phyloP scores from a whole-genome alignment of 2,113 vertebrate species.

The Dolichallabes microphthalmus region DNA sequence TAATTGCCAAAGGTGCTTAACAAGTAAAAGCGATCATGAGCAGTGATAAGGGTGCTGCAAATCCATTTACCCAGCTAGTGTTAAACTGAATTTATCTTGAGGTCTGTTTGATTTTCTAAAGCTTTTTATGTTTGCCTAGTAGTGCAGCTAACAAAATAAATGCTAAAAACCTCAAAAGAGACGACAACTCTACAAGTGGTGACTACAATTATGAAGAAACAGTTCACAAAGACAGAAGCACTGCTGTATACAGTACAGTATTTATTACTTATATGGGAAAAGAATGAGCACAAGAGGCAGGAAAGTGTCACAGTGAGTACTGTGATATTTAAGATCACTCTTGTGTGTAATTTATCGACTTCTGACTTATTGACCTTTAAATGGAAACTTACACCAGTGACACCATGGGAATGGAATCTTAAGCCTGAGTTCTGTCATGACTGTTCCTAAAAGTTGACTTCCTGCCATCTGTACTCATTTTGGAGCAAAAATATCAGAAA shows the following conservation, averaged over 20 bases:
- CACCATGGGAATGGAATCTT: neutral
- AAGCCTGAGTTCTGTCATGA: neutral
- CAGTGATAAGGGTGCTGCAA: neutral
- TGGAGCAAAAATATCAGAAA: neutral
- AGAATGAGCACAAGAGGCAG: neutral
- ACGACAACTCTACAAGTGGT: neutral
- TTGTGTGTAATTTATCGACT: neutral
- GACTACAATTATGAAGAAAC: neutral
- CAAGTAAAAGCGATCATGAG: neutral
- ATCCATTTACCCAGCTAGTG: neutral
- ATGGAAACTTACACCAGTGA: neutral
- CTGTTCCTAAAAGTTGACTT: neutral
- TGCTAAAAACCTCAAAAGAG: neutral
- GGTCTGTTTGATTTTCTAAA: neutral
- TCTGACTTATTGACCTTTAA: neutral
- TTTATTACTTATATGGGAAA: neutral
- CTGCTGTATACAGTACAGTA: neutral
- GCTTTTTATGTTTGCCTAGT: neutral
- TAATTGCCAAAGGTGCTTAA: neutral
- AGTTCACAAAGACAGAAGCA: neutral
- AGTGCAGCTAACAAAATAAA: neutral
- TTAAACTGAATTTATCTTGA: neutral
- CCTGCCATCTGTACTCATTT: neutral
- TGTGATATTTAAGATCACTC: neutral
- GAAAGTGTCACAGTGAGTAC: neutral